These are phyloP conservation scores for Melanerpes aurifrons DNA, from an alignment of 2,113 vertebrate genomes.

Conservation along the genomic window DNA sequence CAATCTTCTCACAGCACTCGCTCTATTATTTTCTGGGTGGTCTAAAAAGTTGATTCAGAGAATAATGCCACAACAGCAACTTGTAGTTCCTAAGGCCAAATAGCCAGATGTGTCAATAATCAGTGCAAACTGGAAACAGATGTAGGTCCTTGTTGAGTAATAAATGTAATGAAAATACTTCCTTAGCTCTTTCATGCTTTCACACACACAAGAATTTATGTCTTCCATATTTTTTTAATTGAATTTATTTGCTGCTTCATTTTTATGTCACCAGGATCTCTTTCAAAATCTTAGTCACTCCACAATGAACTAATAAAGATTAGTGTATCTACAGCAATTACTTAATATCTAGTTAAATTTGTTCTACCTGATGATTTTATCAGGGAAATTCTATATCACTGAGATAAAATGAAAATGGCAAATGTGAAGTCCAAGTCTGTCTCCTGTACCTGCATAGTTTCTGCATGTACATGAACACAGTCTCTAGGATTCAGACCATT, in stretches of 20 bases:
- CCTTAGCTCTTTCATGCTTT: conserved; percentile 78
- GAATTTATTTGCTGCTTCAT: conserved; percentile 31
- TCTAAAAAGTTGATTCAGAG: conserved; percentile 82
- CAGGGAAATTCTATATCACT: neutral
- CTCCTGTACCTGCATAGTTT: neutral
- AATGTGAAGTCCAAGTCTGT: conserved; percentile 22
- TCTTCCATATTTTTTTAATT: conserved; percentile 71
- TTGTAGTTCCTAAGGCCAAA: conserved; percentile 80
- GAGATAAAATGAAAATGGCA: conserved; percentile 43
- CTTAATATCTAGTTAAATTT: conserved; percentile 24
- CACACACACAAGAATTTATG: conserved; percentile 73
- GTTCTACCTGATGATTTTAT: conserved; percentile 20
- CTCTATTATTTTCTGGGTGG: conserved; percentile 83
- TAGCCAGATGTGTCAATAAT: conserved; percentile 89
- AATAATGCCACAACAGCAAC: conserved; percentile 84
- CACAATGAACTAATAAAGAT: conserved; percentile 24
- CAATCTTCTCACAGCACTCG: conserved; percentile 73
- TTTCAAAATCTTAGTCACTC: conserved; percentile 42
- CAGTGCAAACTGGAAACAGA: conserved; percentile 85
- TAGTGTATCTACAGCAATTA: conserved; percentile 29
- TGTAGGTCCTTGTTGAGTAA: conserved; percentile 81
- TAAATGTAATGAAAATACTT: conserved; percentile 83
- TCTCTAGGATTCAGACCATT: neutral
- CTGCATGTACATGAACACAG: neutral
- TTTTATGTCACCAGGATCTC: conserved; percentile 34